Percentiles rank a stretch among this genome's conserved stretches.
These are phyloP conservation scores for Tetropium fuscum DNA, from an alignment of 2,888 invertebrate species.

Conservation along the genomic window DNA sequence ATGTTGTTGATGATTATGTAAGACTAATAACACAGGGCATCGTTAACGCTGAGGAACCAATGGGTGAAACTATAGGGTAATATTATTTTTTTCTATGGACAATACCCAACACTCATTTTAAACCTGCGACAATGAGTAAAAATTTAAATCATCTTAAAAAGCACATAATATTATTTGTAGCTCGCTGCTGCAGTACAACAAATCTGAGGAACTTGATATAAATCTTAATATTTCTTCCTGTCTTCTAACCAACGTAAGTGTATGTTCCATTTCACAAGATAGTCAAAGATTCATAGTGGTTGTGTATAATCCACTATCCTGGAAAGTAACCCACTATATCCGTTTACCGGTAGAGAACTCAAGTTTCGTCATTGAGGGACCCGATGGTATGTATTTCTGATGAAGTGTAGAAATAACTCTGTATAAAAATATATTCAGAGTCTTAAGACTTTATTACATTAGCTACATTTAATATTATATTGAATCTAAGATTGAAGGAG, in stretches of 20 bases:
- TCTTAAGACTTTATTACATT: too few species aligned
- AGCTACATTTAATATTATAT: too few species aligned
- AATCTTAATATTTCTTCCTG: conserved; percentile 63
- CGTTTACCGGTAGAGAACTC: conserved; percentile 72
- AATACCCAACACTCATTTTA: background rate
- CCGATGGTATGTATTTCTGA: conserved; percentile 66
- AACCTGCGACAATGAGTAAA: too few species aligned
- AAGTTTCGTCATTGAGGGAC: conserved; percentile 72
- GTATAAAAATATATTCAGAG: too few species aligned
- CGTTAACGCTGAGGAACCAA: conserved; percentile 64
- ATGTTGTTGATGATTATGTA: conserved; percentile 89
- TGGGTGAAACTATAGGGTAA: conserved; percentile 45
- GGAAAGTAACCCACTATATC: conserved; percentile 69
- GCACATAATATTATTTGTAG: conserved; percentile 29
- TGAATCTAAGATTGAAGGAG: too few species aligned
- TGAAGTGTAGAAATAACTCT: too few species aligned
- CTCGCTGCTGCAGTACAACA: conserved; percentile 8
- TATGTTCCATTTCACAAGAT: conserved; percentile 74
- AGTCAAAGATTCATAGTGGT: conserved; percentile 72
- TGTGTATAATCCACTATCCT: conserved; percentile 83
- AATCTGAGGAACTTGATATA: background rate
- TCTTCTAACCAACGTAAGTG: conserved; percentile 78
- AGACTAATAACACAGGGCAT: conserved; percentile 74
- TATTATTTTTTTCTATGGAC: background rate
- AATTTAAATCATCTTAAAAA: too few species aligned